Evolutionary conservation across 1,140 invertebrate genomes (phyloP).

Genomic region (Zaprionus lachaisei): DNA sequence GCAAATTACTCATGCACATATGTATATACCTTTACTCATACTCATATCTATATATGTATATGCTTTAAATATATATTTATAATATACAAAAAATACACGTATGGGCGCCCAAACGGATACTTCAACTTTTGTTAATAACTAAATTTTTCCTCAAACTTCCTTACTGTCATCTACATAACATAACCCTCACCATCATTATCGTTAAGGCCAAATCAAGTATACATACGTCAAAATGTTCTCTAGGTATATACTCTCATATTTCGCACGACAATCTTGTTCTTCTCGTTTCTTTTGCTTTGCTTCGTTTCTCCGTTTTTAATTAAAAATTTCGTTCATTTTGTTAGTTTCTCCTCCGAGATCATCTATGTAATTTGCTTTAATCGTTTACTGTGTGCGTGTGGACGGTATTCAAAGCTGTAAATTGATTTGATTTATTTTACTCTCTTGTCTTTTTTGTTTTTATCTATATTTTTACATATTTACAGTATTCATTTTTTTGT

Average conservation of each 20-base stretch:
- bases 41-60: constrained; percentile 36
- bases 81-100: constrained; percentile 49
- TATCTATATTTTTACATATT: constrained; percentile 76
- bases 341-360: constrained; percentile 34
- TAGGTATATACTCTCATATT: not conserved
- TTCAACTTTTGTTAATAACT: constrained; percentile 58
- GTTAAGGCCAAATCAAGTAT: constrained; percentile 75
- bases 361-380: constrained; percentile 45
- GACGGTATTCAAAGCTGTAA: constrained; percentile 84
- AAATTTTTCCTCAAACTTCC: constrained; percentile 33
- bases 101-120: constrained; percentile 51
- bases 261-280: not conserved
- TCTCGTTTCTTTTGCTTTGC: constrained; percentile 13
- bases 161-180: too few species aligned
- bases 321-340: constrained; percentile 22
- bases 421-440: constrained; percentile 78
- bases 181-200: constrained; percentile 3
- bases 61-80: constrained; percentile 38
- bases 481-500: constrained; percentile 58
- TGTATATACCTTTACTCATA: constrained; percentile 16
- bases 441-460: constrained; percentile 41
- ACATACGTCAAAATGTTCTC: constrained; percentile 63
- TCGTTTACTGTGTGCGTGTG: constrained; percentile 81
- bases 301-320: not conserved
- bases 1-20: not conserved